Percentiles rank a stretch among this genome's conserved stretches.
These are phyloP conservation scores for Desmodus rotundus DNA, from an alignment of 2,113 vertebrate species.

Conservation along the genomic window DNA sequence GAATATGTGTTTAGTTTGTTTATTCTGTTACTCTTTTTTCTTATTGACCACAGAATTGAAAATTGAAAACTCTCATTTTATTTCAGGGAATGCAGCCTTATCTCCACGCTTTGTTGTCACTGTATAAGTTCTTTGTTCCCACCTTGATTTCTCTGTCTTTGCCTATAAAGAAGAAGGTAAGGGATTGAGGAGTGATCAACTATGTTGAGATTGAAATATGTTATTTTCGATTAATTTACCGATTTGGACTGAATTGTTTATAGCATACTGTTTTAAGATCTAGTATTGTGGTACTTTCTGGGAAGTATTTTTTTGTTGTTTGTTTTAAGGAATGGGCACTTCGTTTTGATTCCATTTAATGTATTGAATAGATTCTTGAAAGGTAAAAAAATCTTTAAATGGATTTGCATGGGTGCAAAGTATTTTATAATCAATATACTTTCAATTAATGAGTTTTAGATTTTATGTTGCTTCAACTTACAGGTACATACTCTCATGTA, in stretches of 20 bases:
- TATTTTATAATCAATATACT: constrained; percentile 24
- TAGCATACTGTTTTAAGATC: constrained; percentile 3
- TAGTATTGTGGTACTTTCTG: background rate
- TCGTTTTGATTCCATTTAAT: background rate
- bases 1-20: background rate
- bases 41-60: background rate
- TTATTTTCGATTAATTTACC: constrained; percentile 43
- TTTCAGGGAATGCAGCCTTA: constrained; percentile 88
- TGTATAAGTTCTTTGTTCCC: constrained; percentile 92
- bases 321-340: background rate
- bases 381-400: background rate
- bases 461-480: constrained; percentile 21
- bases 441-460: constrained; percentile 30
- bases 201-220: background rate
- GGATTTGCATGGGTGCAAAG: background rate
- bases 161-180: constrained; percentile 86
- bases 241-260: background rate
- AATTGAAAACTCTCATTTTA: constrained; percentile 40
- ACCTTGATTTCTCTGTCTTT: constrained; percentile 87
- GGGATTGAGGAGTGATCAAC: constrained; percentile 23
- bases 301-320: background rate
- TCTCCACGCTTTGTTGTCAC: constrained; percentile 88
- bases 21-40: background rate
- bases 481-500: constrained; percentile 13
- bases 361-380: background rate